Evolutionary conservation across 2,113 vertebrate species (phyloP), one percentile per base, ranked within the genome.

Genomic region (Neogale vison): DNA sequence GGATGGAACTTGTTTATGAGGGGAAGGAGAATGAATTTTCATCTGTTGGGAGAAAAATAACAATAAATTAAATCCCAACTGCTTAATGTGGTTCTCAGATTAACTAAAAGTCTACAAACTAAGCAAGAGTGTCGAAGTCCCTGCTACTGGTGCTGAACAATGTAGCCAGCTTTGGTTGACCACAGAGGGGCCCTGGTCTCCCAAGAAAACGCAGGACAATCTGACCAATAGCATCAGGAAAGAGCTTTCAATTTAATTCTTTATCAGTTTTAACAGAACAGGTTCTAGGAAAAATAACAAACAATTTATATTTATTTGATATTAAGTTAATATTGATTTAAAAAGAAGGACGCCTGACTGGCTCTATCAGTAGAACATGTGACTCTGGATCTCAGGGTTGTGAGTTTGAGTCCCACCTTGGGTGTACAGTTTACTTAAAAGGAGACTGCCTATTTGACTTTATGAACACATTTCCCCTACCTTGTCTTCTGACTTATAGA

Each of bases 401-500:
- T 45, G 26, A 77, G 74, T 47, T 47, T 0, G 14, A 47, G 42
- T 26, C 42, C 42, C 42, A 18, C 15, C 24, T 31, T 47, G 15
- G 42, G 26, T 15, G 14, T 9, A 76, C 42, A 31, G 14, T 77
- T 47, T 47, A 77, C 42, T 77, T 47, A 31, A 77, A 77, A 47
- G 14, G 6, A 83, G 55, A 74, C 18, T 45, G 29, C n/a, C 59
- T 84, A 85, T 52, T 92, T 29, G 21, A 94, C 5, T 91, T 76
- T 67, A 65, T 52, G 72, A 86, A 76, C 23, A 77, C 8, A 94
- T 77, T 47, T 47, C 67, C 69, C 97, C 97, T 97, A 99, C 99
- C 99, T 99, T 99, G 98, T 99, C 99, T 97, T 99, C 99, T 0
- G 99, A 99, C 98, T 99, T 99, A 98, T 99, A 99, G 98, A 99